phyloP scores from a whole-genome alignment of 2,888 invertebrate genomes.

The Heteromurus nitidus region DNA sequence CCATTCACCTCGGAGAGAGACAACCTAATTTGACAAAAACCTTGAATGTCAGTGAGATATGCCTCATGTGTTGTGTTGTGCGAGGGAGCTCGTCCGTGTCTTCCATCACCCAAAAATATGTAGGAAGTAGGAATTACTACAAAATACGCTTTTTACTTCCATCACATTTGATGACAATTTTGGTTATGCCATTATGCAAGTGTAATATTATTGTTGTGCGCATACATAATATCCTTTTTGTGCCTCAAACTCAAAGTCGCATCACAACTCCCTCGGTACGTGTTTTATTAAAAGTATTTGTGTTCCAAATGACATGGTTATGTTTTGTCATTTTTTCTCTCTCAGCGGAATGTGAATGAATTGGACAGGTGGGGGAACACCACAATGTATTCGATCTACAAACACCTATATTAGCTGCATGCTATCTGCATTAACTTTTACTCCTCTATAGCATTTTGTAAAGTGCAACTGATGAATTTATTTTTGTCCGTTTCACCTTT shows the following conservation, averaged over 20 bases:
- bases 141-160: too few species aligned
- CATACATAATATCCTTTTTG: not conserved
- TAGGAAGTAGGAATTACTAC: too few species aligned
- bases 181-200: not conserved
- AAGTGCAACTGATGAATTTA: too few species aligned
- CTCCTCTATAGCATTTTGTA: too few species aligned
- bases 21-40: slow-evolving; percentile 59
- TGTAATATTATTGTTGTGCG: too few species aligned
- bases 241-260: not conserved
- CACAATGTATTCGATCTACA: not conserved
- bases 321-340: not conserved
- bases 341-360: slow-evolving; percentile 27
- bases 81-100: too few species aligned
- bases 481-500: too few species aligned
- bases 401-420: too few species aligned
- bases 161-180: not conserved
- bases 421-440: too few species aligned
- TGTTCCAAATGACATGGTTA: slow-evolving; percentile 35
- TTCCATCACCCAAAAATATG: too few species aligned
- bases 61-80: not conserved
- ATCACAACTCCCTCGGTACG: not conserved
- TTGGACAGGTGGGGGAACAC: slow-evolving; percentile 27
- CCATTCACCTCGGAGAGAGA: not conserved
- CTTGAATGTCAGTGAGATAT: slow-evolving; percentile 51
- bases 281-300: slow-evolving; percentile 2